Percentiles rank a stretch among this genome's conserved stretches.
Conservation (phyloP, 2,797 vertebrate species). For the Galago senegalensis region DNA sequence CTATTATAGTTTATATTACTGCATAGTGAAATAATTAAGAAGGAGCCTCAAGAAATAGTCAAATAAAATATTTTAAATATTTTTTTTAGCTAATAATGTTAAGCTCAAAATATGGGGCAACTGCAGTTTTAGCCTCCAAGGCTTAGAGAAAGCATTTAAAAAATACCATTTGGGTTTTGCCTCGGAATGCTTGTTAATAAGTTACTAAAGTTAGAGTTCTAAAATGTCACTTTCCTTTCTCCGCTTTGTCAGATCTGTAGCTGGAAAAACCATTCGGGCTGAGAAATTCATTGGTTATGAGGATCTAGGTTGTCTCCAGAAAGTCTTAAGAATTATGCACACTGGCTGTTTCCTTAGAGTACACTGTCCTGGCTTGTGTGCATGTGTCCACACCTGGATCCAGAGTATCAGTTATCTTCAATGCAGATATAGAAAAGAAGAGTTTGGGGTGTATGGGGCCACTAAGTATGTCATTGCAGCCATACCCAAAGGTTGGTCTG, state of each 20-base stretch:
- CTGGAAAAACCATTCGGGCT: background rate
- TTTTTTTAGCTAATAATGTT: background rate
- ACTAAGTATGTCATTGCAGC: background rate
- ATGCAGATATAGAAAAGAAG: background rate
- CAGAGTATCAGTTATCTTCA: background rate
- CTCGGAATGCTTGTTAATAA: background rate
- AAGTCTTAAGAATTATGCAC: background rate
- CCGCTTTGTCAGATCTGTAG: background rate
- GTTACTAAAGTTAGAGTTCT: background rate
- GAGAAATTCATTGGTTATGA: background rate
- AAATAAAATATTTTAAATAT: background rate
- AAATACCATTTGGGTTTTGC: background rate
- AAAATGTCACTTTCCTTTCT: background rate
- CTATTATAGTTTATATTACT: slow-evolving; percentile 50
- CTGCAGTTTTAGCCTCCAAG: background rate
- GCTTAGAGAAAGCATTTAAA: background rate
- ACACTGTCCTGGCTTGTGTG: background rate
- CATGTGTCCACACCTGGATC: background rate
- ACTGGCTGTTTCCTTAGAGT: background rate
- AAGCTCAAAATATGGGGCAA: background rate
- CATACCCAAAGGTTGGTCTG: background rate
- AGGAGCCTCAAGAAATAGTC: slow-evolving; percentile 39
- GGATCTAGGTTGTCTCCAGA: background rate
- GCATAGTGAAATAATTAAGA: slow-evolving; percentile 59
- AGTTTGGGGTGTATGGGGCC: background rate